Percentiles rank a stretch among this genome's conserved stretches.
These are phyloP conservation scores for Ceryle rudis DNA, from an alignment of 2,797 vertebrate species.

Conservation along the genomic window DNA sequence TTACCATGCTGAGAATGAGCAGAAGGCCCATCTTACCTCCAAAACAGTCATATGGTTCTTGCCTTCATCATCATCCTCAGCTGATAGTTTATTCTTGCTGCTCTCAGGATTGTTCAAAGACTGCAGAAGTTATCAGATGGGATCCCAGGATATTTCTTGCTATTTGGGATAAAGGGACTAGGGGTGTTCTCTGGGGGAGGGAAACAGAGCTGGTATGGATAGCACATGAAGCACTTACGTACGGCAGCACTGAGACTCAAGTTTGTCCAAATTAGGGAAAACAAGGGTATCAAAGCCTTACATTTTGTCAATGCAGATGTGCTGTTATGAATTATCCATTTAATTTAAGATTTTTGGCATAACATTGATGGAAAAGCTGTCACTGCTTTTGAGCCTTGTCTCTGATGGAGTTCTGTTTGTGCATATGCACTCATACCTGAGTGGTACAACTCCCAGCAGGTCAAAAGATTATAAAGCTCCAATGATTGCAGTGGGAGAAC, in stretches of 20 bases:
- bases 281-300: not conserved
- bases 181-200: not conserved
- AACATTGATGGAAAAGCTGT: not conserved
- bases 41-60: fast-evolving
- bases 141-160: not conserved
- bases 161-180: not conserved
- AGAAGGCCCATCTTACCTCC: not conserved
- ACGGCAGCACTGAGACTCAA: not conserved
- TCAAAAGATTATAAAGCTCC: not conserved
- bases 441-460: not conserved
- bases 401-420: not conserved
- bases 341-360: not conserved
- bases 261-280: not conserved
- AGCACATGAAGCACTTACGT: not conserved
- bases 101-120: not conserved
- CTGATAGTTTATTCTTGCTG: not conserved
- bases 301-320: not conserved
- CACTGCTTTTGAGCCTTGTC: not conserved
- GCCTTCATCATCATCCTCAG: not conserved
- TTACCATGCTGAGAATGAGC: not conserved
- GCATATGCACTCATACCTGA: not conserved
- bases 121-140: not conserved
- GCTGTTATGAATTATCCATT: not conserved
- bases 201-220: not conserved
- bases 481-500: not conserved